Base-by-base conservation (phyloP, 2,113 vertebrate species). In the Cynocephalus volans region DNA sequence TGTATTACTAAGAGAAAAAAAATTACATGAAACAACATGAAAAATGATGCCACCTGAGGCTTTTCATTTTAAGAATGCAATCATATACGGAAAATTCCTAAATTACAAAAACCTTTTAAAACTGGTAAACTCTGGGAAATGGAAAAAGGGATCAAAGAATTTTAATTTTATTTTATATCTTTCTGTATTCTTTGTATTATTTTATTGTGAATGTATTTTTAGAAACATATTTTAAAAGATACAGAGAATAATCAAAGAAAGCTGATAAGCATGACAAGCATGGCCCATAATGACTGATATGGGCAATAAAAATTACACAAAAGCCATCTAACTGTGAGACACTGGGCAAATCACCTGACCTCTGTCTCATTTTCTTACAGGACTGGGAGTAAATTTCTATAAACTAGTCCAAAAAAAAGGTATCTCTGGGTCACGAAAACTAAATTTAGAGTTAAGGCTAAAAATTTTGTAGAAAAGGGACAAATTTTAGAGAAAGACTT, bases 191-290 rank as follows among this genome's bases (percentile, higher is more conserved):
- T 87, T 54, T 83, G 36, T 41, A 58, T 77, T 50, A 83, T 52
- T 75, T 94, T 82, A 36, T 12, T 48, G 58, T 33, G 18, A 80
- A 8, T 69, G 6, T 67, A 83, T 36, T 91, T 93, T 52, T 73
- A 82, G 48, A 70, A 87, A 45, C 31, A 56, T 83, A 69, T 28
- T 69, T n/a, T n/a, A n/a, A 69, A 69, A 69, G 31, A n/a, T 41
- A 41, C 41, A 41, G 41, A n/a, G 10, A 81, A 92, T 33, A 94
- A 88, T 81, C 26, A 95, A 90, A 52, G 50, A n/a, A 90, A 90
- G 64, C 41, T 89, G 28, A 73, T 28, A 26, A 72, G 15, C 12
- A 85, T 7, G 84, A 33, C 85, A 26, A 72, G 15, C 12, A 85
- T 7, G 84, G 33, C 85, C 24, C 31, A 75, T 54, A 92, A 73